Base-by-base conservation (phyloP, 2,113 vertebrate species). In the Melospiza georgiana region DNA sequence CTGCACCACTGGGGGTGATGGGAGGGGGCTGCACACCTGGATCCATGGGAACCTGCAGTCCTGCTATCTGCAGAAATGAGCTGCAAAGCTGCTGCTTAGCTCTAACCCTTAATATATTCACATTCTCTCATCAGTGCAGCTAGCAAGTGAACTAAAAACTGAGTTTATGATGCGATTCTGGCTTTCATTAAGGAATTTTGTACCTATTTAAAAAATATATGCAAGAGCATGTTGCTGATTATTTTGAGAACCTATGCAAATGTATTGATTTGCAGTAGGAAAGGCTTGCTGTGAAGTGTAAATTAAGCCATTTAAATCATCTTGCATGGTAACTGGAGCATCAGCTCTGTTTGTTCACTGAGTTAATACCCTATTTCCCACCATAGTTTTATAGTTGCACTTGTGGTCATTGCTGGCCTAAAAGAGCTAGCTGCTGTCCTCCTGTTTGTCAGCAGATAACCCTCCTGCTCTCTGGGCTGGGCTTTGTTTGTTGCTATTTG, bases 171-270 rank as follows among this genome's bases (percentile, higher is more conserved):
- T 77, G 86, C 37, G 37, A 82, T 91, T 83, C 72, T 82, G 68
- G 49, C 33, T 87, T 94, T 95, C 81, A 90, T 94, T 88, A 96
- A 83, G 61, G 72, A 94, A 59, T 90, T 95, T 78, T 72, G 55
- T 86, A 88, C 79, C 92, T 93, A 78, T 96, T 92, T 94, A 18
- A 90, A 88, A 93, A 88, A 96, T 84, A 87, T 87, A 94, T 95
- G 86, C 91, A 78, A 69, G 76, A 94, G 88, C 86, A 77, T 82
- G 79, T 87, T 94, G 71, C 75, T 93, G 84, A 88, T 96, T 94
- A 92, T 95, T 96, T 95, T 94, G 88, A 94, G 83, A 91, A 84
- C 43, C 75, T 96, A 94, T 95, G 90, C 68, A 92, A 97, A 93
- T 95, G 5, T 86, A 87, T 92, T 96, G 92, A 89, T 96, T 96